phyloP scores from a whole-genome alignment of 2,113 vertebrate genomes.

The Neodontobutis hainanensis region DNA sequence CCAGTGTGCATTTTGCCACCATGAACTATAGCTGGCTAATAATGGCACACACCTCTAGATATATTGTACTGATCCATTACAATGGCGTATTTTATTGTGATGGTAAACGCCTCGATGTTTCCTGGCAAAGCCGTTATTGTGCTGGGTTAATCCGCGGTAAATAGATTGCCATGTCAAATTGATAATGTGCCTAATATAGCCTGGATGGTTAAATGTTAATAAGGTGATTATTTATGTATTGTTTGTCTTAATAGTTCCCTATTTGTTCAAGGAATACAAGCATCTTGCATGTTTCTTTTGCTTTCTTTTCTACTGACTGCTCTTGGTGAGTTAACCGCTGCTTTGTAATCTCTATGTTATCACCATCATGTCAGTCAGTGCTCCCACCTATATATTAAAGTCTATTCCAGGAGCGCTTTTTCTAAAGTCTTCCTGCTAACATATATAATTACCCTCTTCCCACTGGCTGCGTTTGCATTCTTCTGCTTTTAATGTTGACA shows the following conservation, averaged over 20 bases:
- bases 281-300: too few relatives aligned
- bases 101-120: neutral
- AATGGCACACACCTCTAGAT: neutral
- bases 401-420: slow-evolving; percentile 13
- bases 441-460: slow-evolving; percentile 30
- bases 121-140: slow-evolving; percentile 11
- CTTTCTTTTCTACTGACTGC: neutral
- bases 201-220: neutral
- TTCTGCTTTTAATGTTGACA: slow-evolving; percentile 18
- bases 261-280: neutral
- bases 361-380: neutral
- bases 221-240: slow-evolving; percentile 1
- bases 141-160: slow-evolving; percentile 7
- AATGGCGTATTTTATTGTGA: neutral
- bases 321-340: slow-evolving; percentile 1
- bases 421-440: neutral
- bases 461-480: slow-evolving; percentile 20
- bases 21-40: too few relatives aligned
- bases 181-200: neutral
- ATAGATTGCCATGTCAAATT: slow-evolving; percentile 6
- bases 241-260: neutral
- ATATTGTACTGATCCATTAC: neutral
- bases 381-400: slow-evolving; percentile 5
- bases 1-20: too few relatives aligned
- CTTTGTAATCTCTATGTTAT: slow-evolving; percentile 3